Evolutionary conservation across 2,888 invertebrate genomes (phyloP), one percentile per base, ranked within the genome.

Genomic region (Marronus borbonicus): DNA sequence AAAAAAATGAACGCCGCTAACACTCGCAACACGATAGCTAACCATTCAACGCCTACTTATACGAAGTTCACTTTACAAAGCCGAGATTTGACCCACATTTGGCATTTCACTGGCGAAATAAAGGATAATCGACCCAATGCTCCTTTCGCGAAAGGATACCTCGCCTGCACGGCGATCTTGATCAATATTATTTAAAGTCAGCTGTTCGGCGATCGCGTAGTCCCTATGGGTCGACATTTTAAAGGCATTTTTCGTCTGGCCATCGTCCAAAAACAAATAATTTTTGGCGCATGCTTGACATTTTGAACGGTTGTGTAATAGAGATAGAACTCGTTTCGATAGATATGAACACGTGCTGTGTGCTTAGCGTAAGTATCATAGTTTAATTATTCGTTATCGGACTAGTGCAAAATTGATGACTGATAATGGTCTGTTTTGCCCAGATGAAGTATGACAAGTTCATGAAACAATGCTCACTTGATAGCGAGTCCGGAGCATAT

Each of bases 41-140:
- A 76, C 79, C 70, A 68, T 76, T 76, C 50, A 77, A 79, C 80
- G 80, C 80, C 80, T 80, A 80, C 80, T 69, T 69, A 66, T 65
- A 68, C 52, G 76, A 65, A 72, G 78, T 66, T 78, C 50, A 81
- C 81, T 81, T 80, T 77, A 44, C 44, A 12, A 75, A 79, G 80
- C 79, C 79, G 60, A 81, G 82, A 81, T 81, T 72, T 82, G 82
- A 81, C 82, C 82, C 80, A 82, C 80, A 80, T 82, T 80, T 52
- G 52, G 70, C 66, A 52, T 72, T 58, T 44, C n/a, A 39, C 24
- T 44, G 10, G 74, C 55, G 74, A 76, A 81, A 79, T 24, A 76
- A 20, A 69, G n/a, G 78, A 60, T 65, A 78, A 76, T 44, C 28
- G 49, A n/a, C 58, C 58, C 55, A 62, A 72, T 72, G 44, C 39